Evolutionary conservation across 2,113 vertebrate species (phyloP), one percentile per base, ranked within the genome.

Genomic region (Leptosomus discolor): DNA sequence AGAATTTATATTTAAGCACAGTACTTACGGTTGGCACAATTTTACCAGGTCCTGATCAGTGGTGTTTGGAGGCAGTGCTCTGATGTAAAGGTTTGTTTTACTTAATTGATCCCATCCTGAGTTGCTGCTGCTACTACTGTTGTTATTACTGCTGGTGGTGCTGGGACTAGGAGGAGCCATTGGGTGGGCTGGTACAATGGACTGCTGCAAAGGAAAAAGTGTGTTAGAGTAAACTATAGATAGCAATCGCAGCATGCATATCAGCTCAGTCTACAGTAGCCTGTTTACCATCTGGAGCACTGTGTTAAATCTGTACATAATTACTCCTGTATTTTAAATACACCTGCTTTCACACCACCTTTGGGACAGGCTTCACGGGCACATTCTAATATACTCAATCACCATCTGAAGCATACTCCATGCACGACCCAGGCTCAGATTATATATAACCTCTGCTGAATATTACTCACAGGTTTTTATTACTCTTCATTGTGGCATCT

Each of bases 41-140:
- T 99, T 99, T 97, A 99, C 99, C 98, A 99, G 99, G 98, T 99
- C 99, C 97, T 99, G 99, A 97, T 99, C 99, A 63, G 99, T 99
- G 98, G 99, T 99, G 92, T 98, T 98, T 60, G 99, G 99, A 97
- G 98, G 98, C 98, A 99, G 98, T 69, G 99, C 99, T 97, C 99
- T 98, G 97, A 99, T 99, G 96, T 99, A 99, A 95, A 99, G 99
- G 98, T 99, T 99, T 30, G 99, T 99, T 98, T 99, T 99, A 98
- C 99, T 99, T 97, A 99, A 99, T 94, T 99, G 99, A 96, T 99
- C 99, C 99, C 99, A 99, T 97, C 99, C 99, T 96, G 99, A 99
- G 76, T 98, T 99, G 98, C 99, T 99, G 98, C 98, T 98, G 97
- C 99, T 99, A 97, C 99, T 99, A 96, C 98, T 99, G 98, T 99